Evolutionary conservation across 2,113 vertebrate genomes (phyloP).

Genomic region (Oncorhynchus clarkii): DNA sequence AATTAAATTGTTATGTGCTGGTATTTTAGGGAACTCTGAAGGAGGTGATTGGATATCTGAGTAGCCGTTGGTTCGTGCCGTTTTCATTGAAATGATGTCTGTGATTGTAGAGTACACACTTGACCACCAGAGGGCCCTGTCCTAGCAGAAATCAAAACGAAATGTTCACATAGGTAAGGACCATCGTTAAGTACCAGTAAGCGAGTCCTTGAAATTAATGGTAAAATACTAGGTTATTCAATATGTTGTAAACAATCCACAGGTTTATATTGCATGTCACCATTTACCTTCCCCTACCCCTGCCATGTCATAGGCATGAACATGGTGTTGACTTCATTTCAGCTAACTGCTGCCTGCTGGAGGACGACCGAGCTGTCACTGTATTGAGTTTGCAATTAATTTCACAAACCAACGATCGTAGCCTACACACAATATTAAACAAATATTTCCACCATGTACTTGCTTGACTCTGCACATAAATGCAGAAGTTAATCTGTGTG

Average conservation of each 20-base stretch:
- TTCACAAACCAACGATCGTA: too few relatives aligned
- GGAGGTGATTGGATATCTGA: background rate
- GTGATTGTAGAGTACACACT: background rate
- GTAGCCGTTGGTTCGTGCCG: background rate
- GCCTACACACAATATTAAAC: too few relatives aligned
- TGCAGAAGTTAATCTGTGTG: too few relatives aligned
- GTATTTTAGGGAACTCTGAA: background rate
- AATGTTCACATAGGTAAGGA: background rate
- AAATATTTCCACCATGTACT: too few relatives aligned
- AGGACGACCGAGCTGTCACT: background rate
- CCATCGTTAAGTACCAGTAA: too few relatives aligned
- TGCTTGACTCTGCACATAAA: too few relatives aligned
- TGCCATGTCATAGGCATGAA: background rate
- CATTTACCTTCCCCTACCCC: background rate
- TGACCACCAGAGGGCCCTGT: conserved; percentile 22
- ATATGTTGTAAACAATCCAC: background rate
- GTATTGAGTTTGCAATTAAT: background rate
- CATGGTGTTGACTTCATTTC: background rate
- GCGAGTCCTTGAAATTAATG: too few relatives aligned
- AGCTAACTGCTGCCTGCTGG: background rate
- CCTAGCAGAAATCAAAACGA: background rate
- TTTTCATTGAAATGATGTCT: background rate
- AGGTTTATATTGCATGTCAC: background rate
- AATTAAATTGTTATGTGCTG: background rate
- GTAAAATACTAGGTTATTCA: background rate